Evolutionary conservation across 2,797 vertebrate species (phyloP).

Genomic region (Cirrhinus mrigala): DNA sequence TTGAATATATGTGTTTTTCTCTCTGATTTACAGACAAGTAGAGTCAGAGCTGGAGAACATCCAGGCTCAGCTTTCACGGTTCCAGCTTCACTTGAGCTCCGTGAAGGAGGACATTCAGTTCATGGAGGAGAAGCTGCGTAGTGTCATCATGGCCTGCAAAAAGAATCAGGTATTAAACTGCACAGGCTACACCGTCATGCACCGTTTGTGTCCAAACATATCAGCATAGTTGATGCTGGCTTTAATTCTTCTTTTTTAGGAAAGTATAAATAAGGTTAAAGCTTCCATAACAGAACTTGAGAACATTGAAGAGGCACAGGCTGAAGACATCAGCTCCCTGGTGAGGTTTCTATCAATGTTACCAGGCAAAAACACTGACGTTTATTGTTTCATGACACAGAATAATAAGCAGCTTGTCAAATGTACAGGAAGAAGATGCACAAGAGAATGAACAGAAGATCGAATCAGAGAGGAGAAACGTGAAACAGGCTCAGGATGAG

Average conservation of each 20-base stretch:
- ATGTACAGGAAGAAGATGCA: slow-evolving; percentile 63
- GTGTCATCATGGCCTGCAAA: slow-evolving; percentile 62
- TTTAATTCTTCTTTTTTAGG: slow-evolving; percentile 47
- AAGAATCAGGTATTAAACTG: slow-evolving; percentile 59
- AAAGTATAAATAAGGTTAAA: slow-evolving; percentile 60
- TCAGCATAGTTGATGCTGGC: neutral
- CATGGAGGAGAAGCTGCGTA: slow-evolving; percentile 69
- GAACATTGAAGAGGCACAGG: slow-evolving; percentile 62
- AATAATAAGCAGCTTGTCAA: neutral
- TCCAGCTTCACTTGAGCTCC: slow-evolving; percentile 68
- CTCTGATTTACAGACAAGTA: slow-evolving; percentile 54
- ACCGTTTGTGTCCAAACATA: neutral
- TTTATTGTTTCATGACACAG: neutral
- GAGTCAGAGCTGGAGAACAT: slow-evolving; percentile 69
- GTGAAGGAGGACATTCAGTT: slow-evolving; percentile 66
- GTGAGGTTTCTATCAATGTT: slow-evolving; percentile 43
- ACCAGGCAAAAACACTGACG: neutral
- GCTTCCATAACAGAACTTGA: slow-evolving; percentile 63
- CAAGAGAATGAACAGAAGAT: slow-evolving; percentile 64
- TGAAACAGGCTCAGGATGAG: slow-evolving; percentile 55
- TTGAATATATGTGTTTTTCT: slow-evolving; percentile 6
- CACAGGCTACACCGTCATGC: neutral
- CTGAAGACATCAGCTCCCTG: slow-evolving; percentile 63
- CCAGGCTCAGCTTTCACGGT: slow-evolving; percentile 72
- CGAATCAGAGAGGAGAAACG: slow-evolving; percentile 56